Evolutionary conservation across 2,113 vertebrate genomes (phyloP).

Genomic region (Notothenia rossii): DNA sequence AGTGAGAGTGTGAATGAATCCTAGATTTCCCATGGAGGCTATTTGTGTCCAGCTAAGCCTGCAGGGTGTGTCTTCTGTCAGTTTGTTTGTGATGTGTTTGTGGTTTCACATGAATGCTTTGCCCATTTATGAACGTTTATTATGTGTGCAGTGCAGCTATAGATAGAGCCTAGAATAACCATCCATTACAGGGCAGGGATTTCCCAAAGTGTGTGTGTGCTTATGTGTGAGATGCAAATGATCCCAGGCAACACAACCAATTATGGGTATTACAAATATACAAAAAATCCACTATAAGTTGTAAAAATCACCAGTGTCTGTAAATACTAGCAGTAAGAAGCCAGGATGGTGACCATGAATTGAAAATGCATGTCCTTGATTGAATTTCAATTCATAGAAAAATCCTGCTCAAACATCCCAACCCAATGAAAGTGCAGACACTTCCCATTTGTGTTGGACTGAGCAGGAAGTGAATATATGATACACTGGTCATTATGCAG

Average conservation of each 20-base stretch:
- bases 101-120: conserved; percentile 49
- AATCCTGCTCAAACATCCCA: not conserved
- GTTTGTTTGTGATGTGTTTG: conserved; percentile 20
- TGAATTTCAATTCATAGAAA: not conserved
- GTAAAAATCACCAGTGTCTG: not conserved
- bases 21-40: conserved; percentile 42
- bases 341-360: not conserved
- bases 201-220: conserved; percentile 30
- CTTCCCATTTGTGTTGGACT: not conserved
- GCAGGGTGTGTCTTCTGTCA: conserved; percentile 57
- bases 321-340: not conserved
- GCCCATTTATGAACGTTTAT: conserved; percentile 57
- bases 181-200: conserved; percentile 35
- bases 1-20: conserved; percentile 11
- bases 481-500: not conserved
- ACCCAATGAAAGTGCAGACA: not conserved
- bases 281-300: not conserved
- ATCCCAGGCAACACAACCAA: not conserved
- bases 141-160: conserved; percentile 55
- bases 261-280: not conserved
- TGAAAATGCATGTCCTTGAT: not conserved
- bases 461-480: conserved; percentile 1
- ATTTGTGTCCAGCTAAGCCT: conserved; percentile 58
- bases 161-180: conserved; percentile 43
- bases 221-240: not conserved